Evolutionary conservation across 2,888 invertebrate species (phyloP).

Genomic region (Lymantria monacha): DNA sequence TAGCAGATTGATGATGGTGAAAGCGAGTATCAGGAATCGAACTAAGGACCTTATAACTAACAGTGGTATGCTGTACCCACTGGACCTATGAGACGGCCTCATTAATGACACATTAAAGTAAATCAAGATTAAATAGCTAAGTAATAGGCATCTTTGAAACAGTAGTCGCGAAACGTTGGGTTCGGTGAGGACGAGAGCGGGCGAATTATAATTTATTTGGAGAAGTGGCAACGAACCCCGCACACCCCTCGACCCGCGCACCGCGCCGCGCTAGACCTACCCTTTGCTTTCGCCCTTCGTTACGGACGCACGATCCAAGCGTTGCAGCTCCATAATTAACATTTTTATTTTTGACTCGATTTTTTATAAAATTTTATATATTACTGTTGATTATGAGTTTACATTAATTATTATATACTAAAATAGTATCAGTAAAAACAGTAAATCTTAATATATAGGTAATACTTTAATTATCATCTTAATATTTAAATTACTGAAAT

Average conservation of each 20-base stretch:
- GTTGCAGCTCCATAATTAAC: constrained; percentile 58
- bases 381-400: background rate
- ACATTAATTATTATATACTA: background rate
- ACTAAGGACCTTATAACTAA: too few species aligned
- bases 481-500: too few species aligned
- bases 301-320: constrained; percentile 59
- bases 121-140: constrained; percentile 52
- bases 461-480: background rate
- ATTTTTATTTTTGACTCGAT: background rate
- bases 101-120: constrained; percentile 1
- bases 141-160: constrained; percentile 57
- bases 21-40: too few species aligned
- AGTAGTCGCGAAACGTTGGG: constrained; percentile 55
- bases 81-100: too few species aligned
- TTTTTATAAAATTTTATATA: background rate
- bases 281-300: constrained; percentile 83
- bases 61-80: too few species aligned
- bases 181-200: constrained; percentile 53
- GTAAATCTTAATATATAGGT: too few species aligned
- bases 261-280: constrained; percentile 65
- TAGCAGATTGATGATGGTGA: too few species aligned
- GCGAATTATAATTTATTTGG: constrained; percentile 84
- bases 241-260: constrained; percentile 46
- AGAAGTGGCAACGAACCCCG: constrained; percentile 79
- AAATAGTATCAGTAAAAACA: too few species aligned